Conservation (phyloP, 2,113 vertebrate species). For the Urocynchramus pylzowi region DNA sequence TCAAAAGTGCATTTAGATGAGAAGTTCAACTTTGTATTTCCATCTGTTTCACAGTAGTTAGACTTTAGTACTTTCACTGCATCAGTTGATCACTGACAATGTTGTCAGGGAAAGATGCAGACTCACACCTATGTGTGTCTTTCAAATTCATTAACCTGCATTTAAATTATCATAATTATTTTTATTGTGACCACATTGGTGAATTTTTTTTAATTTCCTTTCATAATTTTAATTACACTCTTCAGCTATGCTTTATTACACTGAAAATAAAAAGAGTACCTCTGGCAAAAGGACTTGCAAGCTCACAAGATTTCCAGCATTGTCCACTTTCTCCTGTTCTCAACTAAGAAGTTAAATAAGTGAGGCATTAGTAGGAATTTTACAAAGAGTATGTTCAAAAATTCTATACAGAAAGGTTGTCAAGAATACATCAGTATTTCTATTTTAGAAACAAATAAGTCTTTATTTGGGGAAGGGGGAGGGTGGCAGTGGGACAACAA, state of each 20-base stretch:
- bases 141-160: neutral
- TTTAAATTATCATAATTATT: neutral
- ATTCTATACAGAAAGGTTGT: neutral
- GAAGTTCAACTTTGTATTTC: neutral
- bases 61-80: neutral
- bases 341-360: neutral
- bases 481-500: fast-evolving
- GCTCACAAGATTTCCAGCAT: neutral
- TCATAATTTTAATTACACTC: neutral
- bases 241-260: neutral
- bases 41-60: neutral
- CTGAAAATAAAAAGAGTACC: neutral
- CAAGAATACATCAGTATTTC: neutral
- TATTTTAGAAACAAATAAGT: neutral
- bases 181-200: neutral
- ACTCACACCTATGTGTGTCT: neutral
- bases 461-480: neutral
- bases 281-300: neutral
- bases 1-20: neutral
- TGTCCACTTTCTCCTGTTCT: neutral
- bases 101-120: neutral
- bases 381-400: neutral
- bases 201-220: neutral
- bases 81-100: neutral
- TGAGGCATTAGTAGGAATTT: neutral